Base-by-base conservation (phyloP, 2,113 vertebrate species). In the Climacteris rufus region DNA sequence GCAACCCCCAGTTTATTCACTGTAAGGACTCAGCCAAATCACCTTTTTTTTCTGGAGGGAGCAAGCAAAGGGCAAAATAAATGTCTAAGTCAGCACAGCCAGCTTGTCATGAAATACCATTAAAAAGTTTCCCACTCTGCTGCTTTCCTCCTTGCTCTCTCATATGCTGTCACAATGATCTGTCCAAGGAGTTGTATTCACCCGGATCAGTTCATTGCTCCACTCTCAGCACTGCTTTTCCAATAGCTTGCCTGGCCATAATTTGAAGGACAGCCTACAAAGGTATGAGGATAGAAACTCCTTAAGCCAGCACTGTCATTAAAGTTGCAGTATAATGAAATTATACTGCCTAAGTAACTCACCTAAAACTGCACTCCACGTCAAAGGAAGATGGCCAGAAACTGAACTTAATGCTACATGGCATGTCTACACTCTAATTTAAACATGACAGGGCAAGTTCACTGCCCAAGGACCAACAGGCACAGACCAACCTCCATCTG, bases 391-490 rank as follows among this genome's bases (percentile, higher is more conserved):
- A 81, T 25, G 39, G 35, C 30, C 44, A 90, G 87, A 60, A 83
- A 71, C 50, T 52, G 23, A 89, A 49, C 21, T 37, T 57, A 74
- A 85, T 44, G 39, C 22, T 94, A 39, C 14, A 23, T 31, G 14
- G 39, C 30, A 52, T 89, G 76, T 54, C 59, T 83, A 63, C 83
- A 19, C 68, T 83, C 71, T 90, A 96, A 96, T 95, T 97, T 75
- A 86, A 92, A 95, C 88, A 89, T 92, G 94, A 94, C 76, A 86
- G 66, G 47, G 79, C 92, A 90, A 83, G 86, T 47, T 56, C 63
- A 61, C 60, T 66, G 88, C 86, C 76, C 71, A 83, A 92, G 77
- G 71, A 95, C 45, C 72, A 87, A 78, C 16, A 61, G 28, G 31
- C 49, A 77, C 27, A 69, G 50, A 27, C 42, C 45, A 96, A 13